These are phyloP conservation scores for Monopterus albus DNA, from an alignment of 2,113 vertebrate species.

Conservation along the genomic window DNA sequence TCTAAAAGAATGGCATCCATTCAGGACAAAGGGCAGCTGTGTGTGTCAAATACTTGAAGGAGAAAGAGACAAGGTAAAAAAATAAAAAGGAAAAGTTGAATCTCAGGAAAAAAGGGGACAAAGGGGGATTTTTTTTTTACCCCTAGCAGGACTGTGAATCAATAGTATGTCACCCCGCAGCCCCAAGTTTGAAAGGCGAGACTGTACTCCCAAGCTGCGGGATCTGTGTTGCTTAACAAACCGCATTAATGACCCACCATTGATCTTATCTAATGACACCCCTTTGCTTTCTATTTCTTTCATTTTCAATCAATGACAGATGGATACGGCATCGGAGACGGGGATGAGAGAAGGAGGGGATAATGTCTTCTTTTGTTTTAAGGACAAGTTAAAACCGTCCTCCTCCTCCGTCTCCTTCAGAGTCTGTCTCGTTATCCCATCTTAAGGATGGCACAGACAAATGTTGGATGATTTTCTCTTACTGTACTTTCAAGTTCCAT, in stretches of 20 bases:
- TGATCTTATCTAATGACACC: constrained; percentile 79
- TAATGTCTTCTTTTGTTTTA: constrained; percentile 84
- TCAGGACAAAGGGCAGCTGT: constrained; percentile 56
- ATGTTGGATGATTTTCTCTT: constrained; percentile 60
- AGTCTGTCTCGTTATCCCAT: constrained; percentile 57
- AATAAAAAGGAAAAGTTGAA: constrained; percentile 72
- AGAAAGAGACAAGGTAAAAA: constrained; percentile 59
- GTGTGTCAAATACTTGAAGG: constrained; percentile 40
- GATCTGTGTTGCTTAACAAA: constrained; percentile 83
- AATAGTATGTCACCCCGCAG: constrained; percentile 79
- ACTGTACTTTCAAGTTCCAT: constrained; percentile 64
- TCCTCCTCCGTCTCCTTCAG: constrained; percentile 71
- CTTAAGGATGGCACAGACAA: constrained; percentile 57
- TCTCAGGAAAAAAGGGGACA: constrained; percentile 67
- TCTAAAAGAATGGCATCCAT: constrained; percentile 43
- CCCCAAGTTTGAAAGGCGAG: constrained; percentile 77
- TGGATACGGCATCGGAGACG: constrained; percentile 75
- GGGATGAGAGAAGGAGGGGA: constrained; percentile 77
- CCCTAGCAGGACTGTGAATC: constrained; percentile 69
- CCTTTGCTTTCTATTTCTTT: constrained; percentile 80
- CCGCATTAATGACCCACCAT: constrained; percentile 82
- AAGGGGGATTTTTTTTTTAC: constrained; percentile 67
- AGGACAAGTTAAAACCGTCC: constrained; percentile 82
- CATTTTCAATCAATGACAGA: constrained; percentile 84
- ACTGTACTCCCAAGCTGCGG: constrained; percentile 80